These are phyloP conservation scores for Amiota minor DNA, from an alignment of 2,888 invertebrate species.

Conservation along the genomic window DNA sequence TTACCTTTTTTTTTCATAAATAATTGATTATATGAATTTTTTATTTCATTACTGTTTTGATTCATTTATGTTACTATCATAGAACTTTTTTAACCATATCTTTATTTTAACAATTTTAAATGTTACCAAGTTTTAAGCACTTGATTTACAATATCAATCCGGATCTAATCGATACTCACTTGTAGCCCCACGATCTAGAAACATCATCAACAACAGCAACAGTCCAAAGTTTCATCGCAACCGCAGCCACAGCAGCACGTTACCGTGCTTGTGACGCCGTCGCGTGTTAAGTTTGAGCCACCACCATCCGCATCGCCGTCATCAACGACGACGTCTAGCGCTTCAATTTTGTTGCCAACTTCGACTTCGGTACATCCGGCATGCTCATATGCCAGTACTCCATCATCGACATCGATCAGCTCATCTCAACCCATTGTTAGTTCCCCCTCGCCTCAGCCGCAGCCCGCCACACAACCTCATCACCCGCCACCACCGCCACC, in stretches of 20 bases:
- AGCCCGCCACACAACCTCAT: constrained; percentile 57
- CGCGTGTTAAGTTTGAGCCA: constrained; percentile 73
- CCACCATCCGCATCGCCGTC: constrained; percentile 62
- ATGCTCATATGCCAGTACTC: constrained; percentile 52
- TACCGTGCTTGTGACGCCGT: constrained; percentile 75
- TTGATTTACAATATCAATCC: no score
- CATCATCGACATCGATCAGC: constrained; percentile 53
- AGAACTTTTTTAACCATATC: no score
- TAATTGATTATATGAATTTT: no score
- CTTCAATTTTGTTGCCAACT: constrained; percentile 43
- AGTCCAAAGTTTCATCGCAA: constrained; percentile 58
- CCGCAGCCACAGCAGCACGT: constrained; percentile 72
- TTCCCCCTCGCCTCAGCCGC: constrained; percentile 53
- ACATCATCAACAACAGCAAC: constrained; percentile 53
- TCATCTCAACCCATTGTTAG: constrained; percentile 56
- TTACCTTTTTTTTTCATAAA: no score
- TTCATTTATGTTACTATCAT: no score
- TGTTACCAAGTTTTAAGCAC: no score
- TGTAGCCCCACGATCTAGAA: no score
- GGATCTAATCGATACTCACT: no score
- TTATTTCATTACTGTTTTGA: no score
- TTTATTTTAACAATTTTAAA: no score
- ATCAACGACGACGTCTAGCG: constrained; percentile 59
- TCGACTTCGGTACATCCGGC: constrained; percentile 24
- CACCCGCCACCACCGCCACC: constrained; percentile 51